Evolutionary conservation across 2,113 vertebrate genomes (phyloP).

Genomic region (Solenodon paradoxus): DNA sequence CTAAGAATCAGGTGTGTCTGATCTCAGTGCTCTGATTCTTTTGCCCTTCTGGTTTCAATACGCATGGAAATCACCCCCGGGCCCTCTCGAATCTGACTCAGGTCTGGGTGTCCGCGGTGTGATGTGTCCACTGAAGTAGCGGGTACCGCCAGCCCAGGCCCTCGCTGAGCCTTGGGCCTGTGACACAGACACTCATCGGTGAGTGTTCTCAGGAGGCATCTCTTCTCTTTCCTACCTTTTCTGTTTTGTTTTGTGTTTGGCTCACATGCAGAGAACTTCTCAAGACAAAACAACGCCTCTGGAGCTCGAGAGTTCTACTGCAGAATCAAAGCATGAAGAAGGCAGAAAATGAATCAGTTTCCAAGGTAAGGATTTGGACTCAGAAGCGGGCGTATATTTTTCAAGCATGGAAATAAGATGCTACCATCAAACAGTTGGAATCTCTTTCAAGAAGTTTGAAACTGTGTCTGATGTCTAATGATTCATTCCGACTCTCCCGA

Average conservation of each 20-base stretch:
- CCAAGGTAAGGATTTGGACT: background rate
- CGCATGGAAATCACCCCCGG: background rate
- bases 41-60: background rate
- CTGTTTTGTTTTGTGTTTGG: no score
- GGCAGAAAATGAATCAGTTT: background rate
- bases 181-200: no score
- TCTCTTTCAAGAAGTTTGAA: conserved; percentile 56
- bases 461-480: conserved; percentile 65
- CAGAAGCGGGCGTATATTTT: background rate
- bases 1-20: background rate
- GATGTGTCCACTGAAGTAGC: no score
- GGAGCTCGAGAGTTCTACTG: background rate
- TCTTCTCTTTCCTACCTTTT: background rate
- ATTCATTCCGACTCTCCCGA: conserved; percentile 58
- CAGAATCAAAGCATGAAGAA: background rate
- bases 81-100: background rate
- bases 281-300: conserved; percentile 18
- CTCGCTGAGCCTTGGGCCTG: no score
- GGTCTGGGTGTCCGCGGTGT: background rate
- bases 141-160: no score
- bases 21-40: background rate
- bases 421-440: background rate
- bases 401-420: conserved; percentile 12
- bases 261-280: background rate
- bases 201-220: background rate